phyloP scores from a whole-genome alignment of 2,113 vertebrate genomes.

The Merops nubicus region DNA sequence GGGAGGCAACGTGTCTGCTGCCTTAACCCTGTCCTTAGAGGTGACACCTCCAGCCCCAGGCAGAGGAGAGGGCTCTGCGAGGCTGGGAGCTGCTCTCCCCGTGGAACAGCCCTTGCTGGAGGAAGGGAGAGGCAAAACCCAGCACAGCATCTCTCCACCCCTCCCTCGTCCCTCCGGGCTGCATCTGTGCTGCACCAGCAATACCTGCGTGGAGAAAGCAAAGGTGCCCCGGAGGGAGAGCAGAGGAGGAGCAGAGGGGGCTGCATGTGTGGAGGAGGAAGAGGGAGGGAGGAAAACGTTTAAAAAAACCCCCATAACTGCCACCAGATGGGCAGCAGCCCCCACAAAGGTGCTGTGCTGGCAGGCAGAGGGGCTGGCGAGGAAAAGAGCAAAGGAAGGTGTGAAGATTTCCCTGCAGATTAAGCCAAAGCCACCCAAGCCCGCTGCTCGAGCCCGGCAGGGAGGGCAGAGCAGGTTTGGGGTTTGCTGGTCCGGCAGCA shows the following conservation, averaged over 20 bases:
- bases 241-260: background rate
- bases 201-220: background rate
- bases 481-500: background rate
- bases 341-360: background rate
- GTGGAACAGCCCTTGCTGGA: background rate
- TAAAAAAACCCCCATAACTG: background rate
- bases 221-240: background rate
- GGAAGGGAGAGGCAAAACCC: background rate
- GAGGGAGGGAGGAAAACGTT: background rate
- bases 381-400: slow-evolving; percentile 54
- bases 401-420: slow-evolving; percentile 51
- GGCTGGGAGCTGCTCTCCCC: background rate
- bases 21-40: background rate
- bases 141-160: background rate
- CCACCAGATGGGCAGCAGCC: slow-evolving; percentile 45
- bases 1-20: background rate
- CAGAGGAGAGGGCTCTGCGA: background rate
- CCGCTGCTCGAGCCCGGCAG: background rate
- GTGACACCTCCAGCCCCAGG: background rate
- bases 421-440: background rate
- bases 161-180: background rate
- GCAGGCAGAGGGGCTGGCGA: background rate
- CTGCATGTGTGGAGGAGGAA: background rate
- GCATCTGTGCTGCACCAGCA: background rate
- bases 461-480: accelerated